Evolutionary conservation across 23 tunicate genomes (phyloP).

Genomic region (Halocynthia roretzi): DNA sequence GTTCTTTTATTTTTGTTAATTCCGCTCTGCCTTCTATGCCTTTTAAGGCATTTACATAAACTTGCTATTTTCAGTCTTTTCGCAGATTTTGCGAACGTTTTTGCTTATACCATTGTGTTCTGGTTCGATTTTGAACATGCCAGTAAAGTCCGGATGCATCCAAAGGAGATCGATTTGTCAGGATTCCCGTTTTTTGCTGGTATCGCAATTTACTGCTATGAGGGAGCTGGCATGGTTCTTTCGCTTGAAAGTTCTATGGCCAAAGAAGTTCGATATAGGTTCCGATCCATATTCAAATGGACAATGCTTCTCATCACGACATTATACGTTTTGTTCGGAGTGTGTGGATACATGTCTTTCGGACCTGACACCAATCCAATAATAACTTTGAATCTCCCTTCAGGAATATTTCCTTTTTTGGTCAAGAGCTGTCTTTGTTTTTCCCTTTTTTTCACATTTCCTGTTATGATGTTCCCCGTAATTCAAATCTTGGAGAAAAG

Average conservation of each 20-base stretch:
- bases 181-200: conserved; percentile 98
- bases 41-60: conserved; percentile 84
- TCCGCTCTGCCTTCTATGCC: conserved; percentile 77
- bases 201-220: conserved; percentile 97
- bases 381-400: conserved; percentile 92
- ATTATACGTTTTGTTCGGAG: conserved; percentile 89
- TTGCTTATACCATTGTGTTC: conserved; percentile 92
- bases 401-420: conserved; percentile 86
- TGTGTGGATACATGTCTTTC: conserved; percentile 97
- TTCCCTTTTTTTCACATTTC: conserved; percentile 93
- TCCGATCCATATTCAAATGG: conserved; percentile 62
- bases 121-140: conserved; percentile 98
- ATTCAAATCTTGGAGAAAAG: conserved; percentile 74
- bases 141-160: conserved; percentile 84
- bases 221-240: conserved; percentile 99
- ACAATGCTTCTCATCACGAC: conserved; percentile 83
- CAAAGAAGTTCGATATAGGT: conserved; percentile 47
- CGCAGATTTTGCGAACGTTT: conserved; percentile 95
- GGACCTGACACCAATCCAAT: conserved; percentile 91
- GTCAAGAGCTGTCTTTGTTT: conserved; percentile 95
- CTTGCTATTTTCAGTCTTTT: conserved; percentile 77
- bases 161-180: conserved; percentile 82
- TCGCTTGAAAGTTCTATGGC: conserved; percentile 91
- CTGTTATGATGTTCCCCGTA: conserved; percentile 98
- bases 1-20: conserved; percentile 40